Conservation (phyloP, 23 tunicate species). For the Diplosoma virens region DNA sequence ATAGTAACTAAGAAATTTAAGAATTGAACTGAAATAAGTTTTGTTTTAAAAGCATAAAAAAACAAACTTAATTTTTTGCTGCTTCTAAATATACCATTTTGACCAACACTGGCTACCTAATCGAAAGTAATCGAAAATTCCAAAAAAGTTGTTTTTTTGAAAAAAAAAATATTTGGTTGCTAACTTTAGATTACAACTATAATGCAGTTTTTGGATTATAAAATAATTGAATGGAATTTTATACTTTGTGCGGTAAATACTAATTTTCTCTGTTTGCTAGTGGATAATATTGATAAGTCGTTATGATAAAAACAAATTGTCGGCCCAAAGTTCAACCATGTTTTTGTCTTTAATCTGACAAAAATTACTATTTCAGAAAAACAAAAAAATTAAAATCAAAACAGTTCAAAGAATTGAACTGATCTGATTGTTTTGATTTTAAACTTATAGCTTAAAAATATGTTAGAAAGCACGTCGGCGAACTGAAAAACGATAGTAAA, state of each 20-base stretch:
- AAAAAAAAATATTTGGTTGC: too few species aligned
- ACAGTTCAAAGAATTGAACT: too few species aligned
- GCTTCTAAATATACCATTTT: not conserved
- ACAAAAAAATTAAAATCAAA: too few species aligned
- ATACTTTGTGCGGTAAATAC: too few species aligned
- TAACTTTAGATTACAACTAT: too few species aligned
- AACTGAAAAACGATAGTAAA: too few species aligned
- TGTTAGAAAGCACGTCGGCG: too few species aligned
- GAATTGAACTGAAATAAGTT: not conserved
- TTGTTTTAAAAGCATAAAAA: not conserved
- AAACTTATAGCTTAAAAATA: not conserved
- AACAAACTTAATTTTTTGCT: not conserved
- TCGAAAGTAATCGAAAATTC: not conserved
- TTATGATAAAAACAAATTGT: not conserved
- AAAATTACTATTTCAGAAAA: not conserved
- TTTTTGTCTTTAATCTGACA: not conserved
- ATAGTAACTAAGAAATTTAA: not conserved
- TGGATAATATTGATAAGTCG: not conserved
- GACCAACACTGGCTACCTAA: not conserved
- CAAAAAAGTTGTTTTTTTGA: too few species aligned
- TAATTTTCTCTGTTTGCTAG: too few species aligned
- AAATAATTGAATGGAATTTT: too few species aligned
- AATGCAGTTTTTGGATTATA: too few species aligned
- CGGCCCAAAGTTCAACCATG: not conserved
- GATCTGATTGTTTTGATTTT: not conserved